A percentile compares a stretch with the other conserved stretches of the same genome.
phyloP scores from a whole-genome alignment of 2,888 invertebrate genomes.

The Strigamia transsilvanica region DNA sequence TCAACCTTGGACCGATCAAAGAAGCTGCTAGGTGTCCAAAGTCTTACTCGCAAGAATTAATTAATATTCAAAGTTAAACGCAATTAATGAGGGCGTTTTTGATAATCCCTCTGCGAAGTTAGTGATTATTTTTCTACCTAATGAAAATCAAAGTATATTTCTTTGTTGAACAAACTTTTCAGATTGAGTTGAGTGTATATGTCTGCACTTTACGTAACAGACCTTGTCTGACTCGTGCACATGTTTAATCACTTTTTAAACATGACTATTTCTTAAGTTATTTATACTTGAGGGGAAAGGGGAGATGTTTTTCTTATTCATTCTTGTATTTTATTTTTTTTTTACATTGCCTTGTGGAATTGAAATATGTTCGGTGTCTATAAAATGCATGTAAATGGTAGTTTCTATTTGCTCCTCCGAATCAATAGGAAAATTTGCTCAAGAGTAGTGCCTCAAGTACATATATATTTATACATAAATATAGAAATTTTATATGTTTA shows the following conservation, averaged over 20 bases:
- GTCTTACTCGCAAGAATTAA: slow-evolving; percentile 8
- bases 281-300: slow-evolving; percentile 23
- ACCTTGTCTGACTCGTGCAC: slow-evolving; percentile 27
- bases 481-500: too few relatives aligned
- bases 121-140: not conserved
- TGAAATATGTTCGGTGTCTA: not conserved
- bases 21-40: slow-evolving; percentile 22
- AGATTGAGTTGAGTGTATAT: not conserved
- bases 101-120: not conserved
- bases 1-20: slow-evolving; percentile 31
- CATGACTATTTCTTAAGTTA: slow-evolving; percentile 7
- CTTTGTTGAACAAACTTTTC: not conserved
- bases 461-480: too few relatives aligned
- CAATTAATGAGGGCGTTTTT: not conserved
- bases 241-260: slow-evolving; percentile 22
- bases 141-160: slow-evolving; percentile 2
- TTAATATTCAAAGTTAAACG: slow-evolving; percentile 20
- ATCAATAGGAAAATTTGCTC: not conserved
- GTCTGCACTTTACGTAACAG: slow-evolving; percentile 22
- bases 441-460: too few relatives aligned
- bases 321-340: not conserved
- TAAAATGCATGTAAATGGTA: not conserved
- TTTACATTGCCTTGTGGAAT: not conserved
- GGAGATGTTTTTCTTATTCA: not conserved
- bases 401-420: not conserved